phyloP scores from a whole-genome alignment of 2,797 vertebrate species.

The Acanthornis magna region DNA sequence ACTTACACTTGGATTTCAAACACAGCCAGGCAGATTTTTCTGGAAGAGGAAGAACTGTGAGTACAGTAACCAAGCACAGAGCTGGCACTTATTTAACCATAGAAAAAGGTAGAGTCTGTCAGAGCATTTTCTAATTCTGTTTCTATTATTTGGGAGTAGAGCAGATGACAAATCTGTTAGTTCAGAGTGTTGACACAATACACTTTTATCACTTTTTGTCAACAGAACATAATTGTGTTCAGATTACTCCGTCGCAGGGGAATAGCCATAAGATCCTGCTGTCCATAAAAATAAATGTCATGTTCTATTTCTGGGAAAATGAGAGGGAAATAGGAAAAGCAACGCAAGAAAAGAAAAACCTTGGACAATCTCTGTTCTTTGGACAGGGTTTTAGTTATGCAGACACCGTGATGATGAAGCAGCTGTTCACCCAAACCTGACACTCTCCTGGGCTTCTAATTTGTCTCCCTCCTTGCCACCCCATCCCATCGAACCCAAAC shows the following conservation, averaged over 20 bases:
- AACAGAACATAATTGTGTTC: slow-evolving; percentile 60
- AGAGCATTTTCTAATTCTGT: slow-evolving; percentile 39
- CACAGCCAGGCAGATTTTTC: not conserved
- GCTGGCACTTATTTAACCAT: not conserved
- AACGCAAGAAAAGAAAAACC: not conserved
- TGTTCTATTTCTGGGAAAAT: slow-evolving; percentile 34
- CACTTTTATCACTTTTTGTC: slow-evolving; percentile 66
- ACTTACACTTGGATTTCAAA: not conserved
- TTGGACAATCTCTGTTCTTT: not conserved
- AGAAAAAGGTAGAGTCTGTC: not conserved
- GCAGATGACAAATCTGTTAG: slow-evolving; percentile 53
- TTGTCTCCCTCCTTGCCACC: not conserved
- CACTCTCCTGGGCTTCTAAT: not conserved
- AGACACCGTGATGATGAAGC: not conserved
- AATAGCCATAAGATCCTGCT: slow-evolving; percentile 43
- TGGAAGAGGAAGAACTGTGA: not conserved
- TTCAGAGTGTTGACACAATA: slow-evolving; percentile 61
- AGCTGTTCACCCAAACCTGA: not conserved
- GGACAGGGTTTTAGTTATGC: not conserved
- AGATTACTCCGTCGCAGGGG: not conserved
- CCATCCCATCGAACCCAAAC: not conserved
- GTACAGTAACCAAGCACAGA: not conserved
- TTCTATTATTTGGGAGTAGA: slow-evolving; percentile 37
- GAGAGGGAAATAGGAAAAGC: not conserved
- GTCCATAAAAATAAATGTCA: slow-evolving; percentile 50